A percentile compares a stretch with the other conserved stretches of the same genome.
These are phyloP conservation scores for human (Homo sapiens) DNA, from an alignment of 2,113 vertebrate genomes.

Conservation along the genomic window GRCh38 chr2:168639501-168640000, in stretches of 20 bases:
- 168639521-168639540: conserved; percentile 9
- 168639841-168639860: neutral
- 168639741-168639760: neutral
- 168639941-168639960: neutral
- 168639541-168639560: conserved; percentile 7
- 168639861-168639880: neutral
- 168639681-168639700: neutral
- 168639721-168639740: neutral
- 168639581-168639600: neutral
- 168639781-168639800: neutral
- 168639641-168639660: neutral
- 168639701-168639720: neutral
- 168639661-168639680: neutral
- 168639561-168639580: conserved; percentile 36
- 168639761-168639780: neutral
- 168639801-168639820: neutral
- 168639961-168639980: neutral
- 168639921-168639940: neutral
- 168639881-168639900: neutral
- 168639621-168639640: neutral
- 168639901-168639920: neutral
- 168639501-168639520: neutral
- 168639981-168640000: neutral
- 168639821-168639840: neutral
- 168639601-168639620: neutral